phyloP scores from a whole-genome alignment of 2,888 invertebrate species.

The Trimorus sp. region DNA sequence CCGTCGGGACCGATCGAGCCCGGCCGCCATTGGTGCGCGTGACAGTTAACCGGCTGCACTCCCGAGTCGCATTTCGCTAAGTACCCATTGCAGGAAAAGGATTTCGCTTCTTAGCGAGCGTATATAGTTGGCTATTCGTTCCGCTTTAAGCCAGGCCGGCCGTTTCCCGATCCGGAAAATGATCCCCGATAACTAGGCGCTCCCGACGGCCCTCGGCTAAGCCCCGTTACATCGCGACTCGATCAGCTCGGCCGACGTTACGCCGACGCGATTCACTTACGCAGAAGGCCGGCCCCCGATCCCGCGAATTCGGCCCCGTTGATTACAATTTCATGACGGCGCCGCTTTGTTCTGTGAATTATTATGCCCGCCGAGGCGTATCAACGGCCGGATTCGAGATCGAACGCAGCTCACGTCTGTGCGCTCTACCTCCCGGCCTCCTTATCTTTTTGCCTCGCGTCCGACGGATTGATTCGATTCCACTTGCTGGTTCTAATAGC shows the following conservation, averaged over 20 bases:
- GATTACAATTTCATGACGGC: conserved; percentile 36
- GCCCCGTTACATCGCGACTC: conserved; percentile 60
- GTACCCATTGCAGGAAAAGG: conserved; percentile 62
- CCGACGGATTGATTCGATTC: too few species aligned
- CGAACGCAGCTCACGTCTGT: conserved; percentile 54
- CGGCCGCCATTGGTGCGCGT: conserved; percentile 38
- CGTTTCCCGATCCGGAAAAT: conserved; percentile 76
- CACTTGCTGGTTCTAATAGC: too few species aligned
- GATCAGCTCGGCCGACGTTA: conserved; percentile 57
- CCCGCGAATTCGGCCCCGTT: conserved; percentile 20
- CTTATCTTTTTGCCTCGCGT: neutral
- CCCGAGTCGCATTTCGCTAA: conserved; percentile 56
- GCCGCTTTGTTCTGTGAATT: conserved; percentile 46
- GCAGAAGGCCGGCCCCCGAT: neutral
- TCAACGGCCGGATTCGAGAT: conserved; percentile 41
- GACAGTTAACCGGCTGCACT: conserved; percentile 48
- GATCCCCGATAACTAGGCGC: conserved; percentile 79
- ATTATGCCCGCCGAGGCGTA: conserved; percentile 44
- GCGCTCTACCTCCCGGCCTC: too few species aligned
- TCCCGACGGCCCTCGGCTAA: conserved; percentile 55
- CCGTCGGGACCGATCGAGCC: neutral
- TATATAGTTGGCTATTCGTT: conserved; percentile 78
- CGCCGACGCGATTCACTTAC: conserved; percentile 49
- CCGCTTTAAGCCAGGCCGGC: conserved; percentile 75
- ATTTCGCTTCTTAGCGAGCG: conserved; percentile 68